Conservation (phyloP, 2,888 invertebrate genomes). For the Acleris holmiana region DNA sequence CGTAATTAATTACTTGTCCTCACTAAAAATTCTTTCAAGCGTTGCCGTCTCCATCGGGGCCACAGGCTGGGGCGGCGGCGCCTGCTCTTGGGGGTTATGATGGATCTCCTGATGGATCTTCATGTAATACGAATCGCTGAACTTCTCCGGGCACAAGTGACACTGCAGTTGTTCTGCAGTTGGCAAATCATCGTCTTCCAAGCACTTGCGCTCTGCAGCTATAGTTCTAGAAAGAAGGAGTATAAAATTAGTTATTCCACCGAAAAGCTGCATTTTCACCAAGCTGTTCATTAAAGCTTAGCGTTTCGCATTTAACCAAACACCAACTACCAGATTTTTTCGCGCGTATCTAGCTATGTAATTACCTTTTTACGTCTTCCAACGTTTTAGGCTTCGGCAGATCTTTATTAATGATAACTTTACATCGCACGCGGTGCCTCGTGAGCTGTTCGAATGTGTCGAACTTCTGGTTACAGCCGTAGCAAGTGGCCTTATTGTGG, state of each 20-base stretch:
- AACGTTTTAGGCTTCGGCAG: constrained; percentile 57
- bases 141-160: constrained; percentile 48
- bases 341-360: too few relatives aligned
- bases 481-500: constrained; percentile 68
- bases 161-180: constrained; percentile 44
- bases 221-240: constrained; percentile 45
- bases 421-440: constrained; percentile 59
- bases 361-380: constrained; percentile 63
- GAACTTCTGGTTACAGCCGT: constrained; percentile 65
- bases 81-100: constrained; percentile 39
- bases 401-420: constrained; percentile 46
- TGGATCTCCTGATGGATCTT: constrained; percentile 60
- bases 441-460: constrained; percentile 59
- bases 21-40: constrained; percentile 34
- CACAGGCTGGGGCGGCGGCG: constrained; percentile 3
- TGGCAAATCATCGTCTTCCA: constrained; percentile 29
- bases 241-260: background rate
- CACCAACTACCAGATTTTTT: too few relatives aligned
- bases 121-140: constrained; percentile 55
- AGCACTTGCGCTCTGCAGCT: constrained; percentile 22
- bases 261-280: too few relatives aligned
- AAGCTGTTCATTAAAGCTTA: too few relatives aligned
- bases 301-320: too few relatives aligned
- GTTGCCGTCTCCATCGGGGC: constrained; percentile 26
- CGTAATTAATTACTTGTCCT: constrained; percentile 24